Evolutionary conservation across 2,888 invertebrate species (phyloP).

Genomic region (Cantharis rustica): DNA sequence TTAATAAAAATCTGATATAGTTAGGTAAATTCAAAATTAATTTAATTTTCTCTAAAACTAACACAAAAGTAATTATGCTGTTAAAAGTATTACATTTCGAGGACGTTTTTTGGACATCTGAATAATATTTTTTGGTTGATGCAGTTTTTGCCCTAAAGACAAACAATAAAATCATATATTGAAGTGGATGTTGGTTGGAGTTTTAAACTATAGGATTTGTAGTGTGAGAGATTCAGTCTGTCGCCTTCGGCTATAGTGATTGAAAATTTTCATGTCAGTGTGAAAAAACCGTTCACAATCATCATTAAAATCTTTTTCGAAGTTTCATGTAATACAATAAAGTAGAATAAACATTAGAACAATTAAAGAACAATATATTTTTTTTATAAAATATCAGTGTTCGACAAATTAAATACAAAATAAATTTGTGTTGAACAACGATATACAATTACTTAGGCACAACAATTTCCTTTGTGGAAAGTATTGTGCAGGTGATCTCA

Average conservation of each 20-base stretch:
- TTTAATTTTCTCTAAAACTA: not conserved
- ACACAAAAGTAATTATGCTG: not conserved
- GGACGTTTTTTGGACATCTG: conserved; percentile 6
- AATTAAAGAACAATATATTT: not conserved
- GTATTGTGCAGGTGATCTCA: not conserved
- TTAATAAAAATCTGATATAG: not conserved
- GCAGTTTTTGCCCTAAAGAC: conserved; percentile 23
- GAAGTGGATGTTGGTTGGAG: conserved; percentile 23
- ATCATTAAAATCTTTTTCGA: not conserved
- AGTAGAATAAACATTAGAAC: not conserved
- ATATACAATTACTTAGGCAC: not conserved
- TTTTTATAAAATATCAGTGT: not conserved
- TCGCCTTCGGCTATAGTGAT: conserved; percentile 6
- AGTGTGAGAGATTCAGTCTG: conserved; percentile 14
- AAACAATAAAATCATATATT: conserved; percentile 30
- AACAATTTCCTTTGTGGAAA: not conserved
- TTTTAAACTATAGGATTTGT: conserved; percentile 21
- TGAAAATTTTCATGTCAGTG: not conserved
- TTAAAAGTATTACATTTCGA: not conserved
- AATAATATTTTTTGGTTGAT: conserved; percentile 22
- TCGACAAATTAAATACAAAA: not conserved
- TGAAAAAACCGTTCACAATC: not conserved
- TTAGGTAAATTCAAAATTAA: not conserved
- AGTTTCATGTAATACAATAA: not conserved
- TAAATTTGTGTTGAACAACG: not conserved